Conservation (phyloP, 1,140 invertebrate genomes). For the Solen grandis region DNA sequence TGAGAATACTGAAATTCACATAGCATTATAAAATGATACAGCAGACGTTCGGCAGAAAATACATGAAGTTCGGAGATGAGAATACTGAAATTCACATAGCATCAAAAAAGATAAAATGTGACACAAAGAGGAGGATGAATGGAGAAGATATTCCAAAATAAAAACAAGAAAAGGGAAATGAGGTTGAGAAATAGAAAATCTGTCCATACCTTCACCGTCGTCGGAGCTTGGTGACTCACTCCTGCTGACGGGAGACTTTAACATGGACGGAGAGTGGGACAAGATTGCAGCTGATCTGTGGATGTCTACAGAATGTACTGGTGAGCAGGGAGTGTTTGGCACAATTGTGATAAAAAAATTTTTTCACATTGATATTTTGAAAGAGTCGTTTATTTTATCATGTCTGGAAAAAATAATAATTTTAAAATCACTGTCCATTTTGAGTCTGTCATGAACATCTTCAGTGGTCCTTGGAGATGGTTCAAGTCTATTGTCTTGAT, state of each 20-base stretch:
- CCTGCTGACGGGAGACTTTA: not conserved
- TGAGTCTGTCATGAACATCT: not conserved
- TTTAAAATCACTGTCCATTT: slow-evolving; percentile 24
- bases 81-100: not conserved
- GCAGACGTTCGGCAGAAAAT: not conserved
- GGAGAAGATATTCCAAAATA: not conserved
- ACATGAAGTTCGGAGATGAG: not conserved
- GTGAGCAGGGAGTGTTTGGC: slow-evolving; percentile 17
- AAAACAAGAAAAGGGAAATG: not conserved
- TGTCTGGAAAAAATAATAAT: slow-evolving; percentile 47
- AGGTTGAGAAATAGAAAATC: not conserved
- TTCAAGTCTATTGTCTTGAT: slow-evolving; percentile 12
- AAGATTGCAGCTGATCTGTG: slow-evolving; percentile 31
- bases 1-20: not conserved
- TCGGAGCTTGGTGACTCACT: slow-evolving; percentile 33
- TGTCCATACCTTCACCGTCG: slow-evolving; percentile 32
- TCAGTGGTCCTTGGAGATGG: not conserved
- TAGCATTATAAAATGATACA: slow-evolving; percentile 10
- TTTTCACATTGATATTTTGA: not conserved
- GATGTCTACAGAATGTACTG: slow-evolving; percentile 21
- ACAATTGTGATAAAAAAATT: slow-evolving; percentile 15
- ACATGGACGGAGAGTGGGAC: not conserved
- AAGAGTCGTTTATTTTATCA: slow-evolving; percentile 11
- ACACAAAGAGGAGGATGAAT: not conserved
- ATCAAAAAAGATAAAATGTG: not conserved